These are phyloP conservation scores for Cyprinodon tularosa DNA, from an alignment of 2,113 vertebrate genomes.

Conservation along the genomic window DNA sequence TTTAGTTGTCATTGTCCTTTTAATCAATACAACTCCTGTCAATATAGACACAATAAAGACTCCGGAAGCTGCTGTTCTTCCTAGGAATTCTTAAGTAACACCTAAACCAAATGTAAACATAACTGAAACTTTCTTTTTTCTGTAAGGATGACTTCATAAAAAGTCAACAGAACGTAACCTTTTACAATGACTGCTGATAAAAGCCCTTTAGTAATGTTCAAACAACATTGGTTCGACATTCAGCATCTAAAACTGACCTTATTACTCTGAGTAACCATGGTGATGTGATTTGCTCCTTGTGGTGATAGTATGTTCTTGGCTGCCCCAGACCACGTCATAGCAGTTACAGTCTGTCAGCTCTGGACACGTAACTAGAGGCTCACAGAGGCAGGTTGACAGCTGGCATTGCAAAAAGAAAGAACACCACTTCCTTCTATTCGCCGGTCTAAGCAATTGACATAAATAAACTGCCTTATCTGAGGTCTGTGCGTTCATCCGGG, in stretches of 20 bases:
- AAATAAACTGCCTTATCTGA: not conserved
- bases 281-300: conserved; percentile 57
- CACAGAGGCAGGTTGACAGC: conserved; percentile 47
- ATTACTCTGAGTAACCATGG: conserved; percentile 71
- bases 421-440: not conserved
- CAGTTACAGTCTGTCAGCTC: conserved; percentile 44
- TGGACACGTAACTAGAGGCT: conserved; percentile 37
- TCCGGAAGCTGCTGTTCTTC: conserved; percentile 10
- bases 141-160: conserved; percentile 1
- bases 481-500: conserved; percentile 1
- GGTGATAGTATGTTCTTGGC: conserved; percentile 43
- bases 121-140: conserved; percentile 19
- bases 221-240: conserved; percentile 16
- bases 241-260: conserved; percentile 61
- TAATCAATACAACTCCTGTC: conserved; percentile 11
- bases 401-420: conserved; percentile 28
- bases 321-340: conserved; percentile 52
- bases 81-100: conserved; percentile 10
- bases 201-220: conserved; percentile 30
- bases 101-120: not conserved
- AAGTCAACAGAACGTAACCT: not conserved
- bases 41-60: conserved; percentile 14
- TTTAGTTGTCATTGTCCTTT: conserved; percentile 4
- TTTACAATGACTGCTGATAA: conserved; percentile 7
- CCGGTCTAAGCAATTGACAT: not conserved